Evolutionary conservation across 2,797 vertebrate genomes (phyloP).

Genomic region (Miichthys miiuy): DNA sequence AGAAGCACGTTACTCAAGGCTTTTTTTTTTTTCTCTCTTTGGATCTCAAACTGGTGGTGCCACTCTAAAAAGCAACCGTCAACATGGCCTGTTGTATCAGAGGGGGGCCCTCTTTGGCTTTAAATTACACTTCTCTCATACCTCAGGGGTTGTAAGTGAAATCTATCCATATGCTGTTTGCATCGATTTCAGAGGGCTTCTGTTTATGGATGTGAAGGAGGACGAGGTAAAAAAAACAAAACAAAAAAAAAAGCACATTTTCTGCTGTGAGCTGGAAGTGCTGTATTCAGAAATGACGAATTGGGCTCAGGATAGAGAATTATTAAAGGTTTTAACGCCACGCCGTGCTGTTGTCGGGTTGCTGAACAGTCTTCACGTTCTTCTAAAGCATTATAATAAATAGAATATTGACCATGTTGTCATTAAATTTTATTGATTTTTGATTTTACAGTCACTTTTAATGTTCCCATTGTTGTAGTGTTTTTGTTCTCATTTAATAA

Average conservation of each 20-base stretch:
- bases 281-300: conserved; percentile 32
- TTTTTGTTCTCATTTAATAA: conserved; percentile 39
- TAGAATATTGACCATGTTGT: conserved; percentile 43
- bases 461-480: conserved; percentile 47
- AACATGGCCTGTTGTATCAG: conserved; percentile 24
- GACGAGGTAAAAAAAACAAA: not conserved
- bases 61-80: conserved; percentile 27
- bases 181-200: conserved; percentile 52
- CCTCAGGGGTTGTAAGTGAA: conserved; percentile 62
- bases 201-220: conserved; percentile 13
- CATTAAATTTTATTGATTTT: conserved; percentile 48
- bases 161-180: conserved; percentile 56
- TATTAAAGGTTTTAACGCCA: conserved; percentile 26
- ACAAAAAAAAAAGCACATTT: conserved; percentile 19
- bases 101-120: conserved; percentile 39
- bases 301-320: conserved; percentile 35
- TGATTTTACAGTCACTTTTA: conserved; percentile 32
- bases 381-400: conserved; percentile 34
- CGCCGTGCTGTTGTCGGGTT: conserved; percentile 13
- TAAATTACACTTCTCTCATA: conserved; percentile 55
- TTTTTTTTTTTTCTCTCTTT: not conserved
- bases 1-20: conserved; percentile 18
- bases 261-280: conserved; percentile 47
- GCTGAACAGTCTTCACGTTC: conserved; percentile 42
- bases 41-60: conserved; percentile 18